Evolutionary conservation across 2,113 vertebrate species (phyloP), one percentile per base, ranked within the genome.

Genomic region (Sialia sialis): DNA sequence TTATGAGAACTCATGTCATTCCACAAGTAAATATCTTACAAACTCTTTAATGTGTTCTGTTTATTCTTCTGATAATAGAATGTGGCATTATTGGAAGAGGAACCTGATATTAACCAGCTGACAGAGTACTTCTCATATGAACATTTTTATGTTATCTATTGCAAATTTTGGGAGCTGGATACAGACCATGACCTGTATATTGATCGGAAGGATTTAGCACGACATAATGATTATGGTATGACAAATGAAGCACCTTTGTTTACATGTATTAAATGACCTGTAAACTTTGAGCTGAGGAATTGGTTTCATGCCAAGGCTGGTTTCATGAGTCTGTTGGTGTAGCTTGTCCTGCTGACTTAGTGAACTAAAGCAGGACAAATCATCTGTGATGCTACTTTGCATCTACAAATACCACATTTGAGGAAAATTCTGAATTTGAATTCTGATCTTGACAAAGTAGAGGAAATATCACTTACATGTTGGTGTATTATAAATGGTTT

Each of bases 121-220:
- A 99, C 98, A 1, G 99, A 99, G 36, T 99, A 98, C 95, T 99
- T 99, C 98, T 99, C 99, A 67, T 99, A 99, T 18, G 99, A 99
- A 95, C 99, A 99, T 89, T 99, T 99, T 96, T 99, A 99, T 25
- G 99, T 99, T 55, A 99, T 99, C 95, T 99, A 99, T 96, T 99
- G 99, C 97, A 99, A 99, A 97, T 99, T 99, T 97, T 99, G 99
- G 99, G 99, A 99, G 98, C 97, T 99, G 87, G 99, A 99, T 96
- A 98, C 98, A 0, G 99, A 99, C 97, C 99, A 99, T 8, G 99
- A 99, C 98, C 98, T 99, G 64, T 98, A 98, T 96, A 99, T 99
- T 32, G 98, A 99, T 96, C 97, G 98, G 87, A 98, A 97, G 85
- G 99, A 99, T 97, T 97, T 99, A 96, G 98, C 98, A 14, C 98